Evolutionary conservation across 2,888 invertebrate species (phyloP).

Genomic region (Clistopyga incitator): DNA sequence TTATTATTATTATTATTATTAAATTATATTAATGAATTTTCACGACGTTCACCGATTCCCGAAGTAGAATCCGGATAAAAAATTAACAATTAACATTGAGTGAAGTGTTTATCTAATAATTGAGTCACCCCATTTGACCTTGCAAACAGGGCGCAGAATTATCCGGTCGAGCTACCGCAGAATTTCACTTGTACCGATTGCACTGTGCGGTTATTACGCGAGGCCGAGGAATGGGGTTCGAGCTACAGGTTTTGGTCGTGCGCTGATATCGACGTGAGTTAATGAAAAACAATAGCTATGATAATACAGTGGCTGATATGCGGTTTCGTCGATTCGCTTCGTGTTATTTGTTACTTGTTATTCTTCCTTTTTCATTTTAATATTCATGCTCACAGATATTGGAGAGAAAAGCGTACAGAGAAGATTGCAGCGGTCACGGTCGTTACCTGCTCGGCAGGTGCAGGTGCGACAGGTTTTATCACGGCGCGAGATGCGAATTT

Average conservation of each 20-base stretch:
- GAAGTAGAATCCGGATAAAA: conserved; percentile 34
- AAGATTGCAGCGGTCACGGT: conserved; percentile 94
- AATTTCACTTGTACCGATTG: conserved; percentile 95
- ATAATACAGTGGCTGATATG: conserved; percentile 11
- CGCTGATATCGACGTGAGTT: conserved; percentile 94
- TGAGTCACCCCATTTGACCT: conserved; percentile 32
- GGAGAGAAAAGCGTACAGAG: conserved; percentile 90
- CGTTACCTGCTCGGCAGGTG: conserved; percentile 91
- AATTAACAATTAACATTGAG: conserved; percentile 22
- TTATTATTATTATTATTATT: conserved; percentile 11
- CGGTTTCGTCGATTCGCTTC: background rate
- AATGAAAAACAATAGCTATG: conserved; percentile 1
- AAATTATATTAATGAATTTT: conserved; percentile 6
- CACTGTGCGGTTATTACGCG: conserved; percentile 94
- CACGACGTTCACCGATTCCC: conserved; percentile 11
- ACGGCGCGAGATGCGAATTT: conserved; percentile 94
- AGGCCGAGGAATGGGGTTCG: conserved; percentile 95
- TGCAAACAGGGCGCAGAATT: conserved; percentile 90
- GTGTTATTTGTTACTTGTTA: conserved; percentile 40
- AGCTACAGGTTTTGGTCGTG: conserved; percentile 97
- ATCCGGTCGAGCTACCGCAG: conserved; percentile 91
- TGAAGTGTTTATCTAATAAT: conserved; percentile 5
- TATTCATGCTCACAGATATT: conserved; percentile 76
- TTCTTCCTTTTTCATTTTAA: conserved; percentile 69
- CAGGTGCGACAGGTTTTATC: conserved; percentile 92